phyloP scores from a whole-genome alignment of 1,140 invertebrate genomes.

The Odontomachus brunneus region DNA sequence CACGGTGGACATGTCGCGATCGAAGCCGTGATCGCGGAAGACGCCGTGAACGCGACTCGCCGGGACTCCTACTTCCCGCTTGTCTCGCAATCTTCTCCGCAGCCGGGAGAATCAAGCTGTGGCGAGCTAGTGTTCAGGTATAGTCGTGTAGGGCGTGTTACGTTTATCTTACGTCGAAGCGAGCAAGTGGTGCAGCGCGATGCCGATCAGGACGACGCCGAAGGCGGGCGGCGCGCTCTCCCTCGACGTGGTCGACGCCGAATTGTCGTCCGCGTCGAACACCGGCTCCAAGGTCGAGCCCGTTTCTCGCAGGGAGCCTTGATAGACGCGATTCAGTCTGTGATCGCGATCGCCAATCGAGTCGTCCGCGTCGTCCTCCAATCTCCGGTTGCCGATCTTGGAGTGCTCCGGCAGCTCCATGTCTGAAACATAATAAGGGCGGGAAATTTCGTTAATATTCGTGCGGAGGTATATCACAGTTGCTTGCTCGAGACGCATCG shows the following conservation, averaged over 20 bases:
- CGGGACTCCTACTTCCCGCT: background rate
- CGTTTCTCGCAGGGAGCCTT: constrained; percentile 79
- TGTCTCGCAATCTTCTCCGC: constrained; percentile 19
- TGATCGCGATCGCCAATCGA: constrained; percentile 72
- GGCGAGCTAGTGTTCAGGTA: constrained; percentile 41
- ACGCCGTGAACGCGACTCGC: constrained; percentile 38
- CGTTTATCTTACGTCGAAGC: constrained; percentile 66
- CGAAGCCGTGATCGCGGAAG: constrained; percentile 5
- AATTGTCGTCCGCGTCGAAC: constrained; percentile 56
- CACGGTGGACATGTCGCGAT: no score
- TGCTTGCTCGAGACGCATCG: no score
- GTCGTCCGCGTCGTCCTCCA: constrained; percentile 65
- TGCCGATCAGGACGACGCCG: constrained; percentile 53
- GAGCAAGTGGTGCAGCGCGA: constrained; percentile 57
- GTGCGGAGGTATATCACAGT: no score
- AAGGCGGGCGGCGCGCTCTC: constrained; percentile 40
- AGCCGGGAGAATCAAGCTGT: constrained; percentile 30
- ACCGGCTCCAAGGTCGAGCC: constrained; percentile 77
- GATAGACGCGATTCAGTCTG: constrained; percentile 79
- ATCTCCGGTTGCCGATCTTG: constrained; percentile 67
- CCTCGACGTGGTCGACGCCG: constrained; percentile 58
- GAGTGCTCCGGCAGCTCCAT: constrained; percentile 76
- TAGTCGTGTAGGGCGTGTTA: constrained; percentile 17
- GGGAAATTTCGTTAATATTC: background rate
- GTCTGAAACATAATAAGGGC: constrained; percentile 63